Evolutionary conservation across 2,113 vertebrate genomes (phyloP), one percentile per base, ranked within the genome.

Genomic region (Quiscalus mexicanus): DNA sequence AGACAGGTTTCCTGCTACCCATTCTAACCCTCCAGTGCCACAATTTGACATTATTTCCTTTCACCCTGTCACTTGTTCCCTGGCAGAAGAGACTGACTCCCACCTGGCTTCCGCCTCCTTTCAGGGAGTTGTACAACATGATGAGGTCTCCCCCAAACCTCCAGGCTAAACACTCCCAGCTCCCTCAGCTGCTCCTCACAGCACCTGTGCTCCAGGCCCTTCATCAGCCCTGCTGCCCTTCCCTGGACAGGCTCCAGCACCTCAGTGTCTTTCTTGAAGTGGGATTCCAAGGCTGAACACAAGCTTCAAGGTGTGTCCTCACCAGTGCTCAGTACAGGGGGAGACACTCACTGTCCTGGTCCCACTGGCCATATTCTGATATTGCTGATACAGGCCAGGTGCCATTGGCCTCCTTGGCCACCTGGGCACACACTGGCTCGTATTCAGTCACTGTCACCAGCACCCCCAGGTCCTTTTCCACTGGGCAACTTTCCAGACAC

Each of bases 231-330:
- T 2, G 0, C 8, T 89, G 28, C 39, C n/a, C n/a, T 75, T 68
- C 45, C 23, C 53, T 68, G 78, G 78, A 12, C 24, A 4, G 1
- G 1, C 24, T 60, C 13, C 45, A 75, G n/a, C 45, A 9, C 39
- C 45, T 60, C 24, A 30, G 1, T 18, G 14, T 31, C n/a, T 53
- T 45, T 47, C 28, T 47, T 41, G 39, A 9, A 5, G 13, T 25
- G 30, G 12, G 20, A 1, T 6, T 15, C 39, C 20, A 47, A 25
- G 53, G 10, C 6, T 45, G 53, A 16, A 5, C 53, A 6, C 11
- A 53, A 39, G 9, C 55, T 47, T 41, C 0, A 0, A 47, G n/a
- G 9, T n/a, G 19, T 45, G 19, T 1, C 24, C 30, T 75, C 62
- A 75, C 19, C 53, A 30, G 2, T 25, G 24, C 16, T 3, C 3